These are phyloP conservation scores for Agriopis leucophaearia DNA, from an alignment of 2,888 invertebrate species.

Conservation along the genomic window DNA sequence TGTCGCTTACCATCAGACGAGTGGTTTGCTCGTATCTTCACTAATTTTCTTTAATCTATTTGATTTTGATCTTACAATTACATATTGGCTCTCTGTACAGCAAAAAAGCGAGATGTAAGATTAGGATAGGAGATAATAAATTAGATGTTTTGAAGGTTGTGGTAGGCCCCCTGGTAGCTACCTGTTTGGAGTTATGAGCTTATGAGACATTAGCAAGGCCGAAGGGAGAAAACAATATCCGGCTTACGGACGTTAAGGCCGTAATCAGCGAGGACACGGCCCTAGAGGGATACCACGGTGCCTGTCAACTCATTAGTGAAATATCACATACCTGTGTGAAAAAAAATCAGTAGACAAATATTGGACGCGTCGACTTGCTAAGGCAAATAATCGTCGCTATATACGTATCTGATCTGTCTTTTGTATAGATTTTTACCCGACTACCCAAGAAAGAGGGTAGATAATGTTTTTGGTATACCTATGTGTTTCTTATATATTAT, in stretches of 20 bases:
- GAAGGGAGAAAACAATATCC: constrained; percentile 37
- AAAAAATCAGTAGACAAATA: background rate
- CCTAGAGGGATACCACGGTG: background rate
- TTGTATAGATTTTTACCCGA: no score
- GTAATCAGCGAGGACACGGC: background rate
- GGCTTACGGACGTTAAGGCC: constrained; percentile 25
- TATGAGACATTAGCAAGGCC: constrained; percentile 31
- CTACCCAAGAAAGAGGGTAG: no score
- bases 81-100: no score
- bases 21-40: no score
- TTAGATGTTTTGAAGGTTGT: background rate
- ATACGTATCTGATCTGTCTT: no score
- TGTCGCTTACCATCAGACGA: no score
- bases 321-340: background rate
- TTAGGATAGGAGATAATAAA: background rate
- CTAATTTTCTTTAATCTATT: background rate
- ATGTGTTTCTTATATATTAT: no score
- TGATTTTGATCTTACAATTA: background rate
- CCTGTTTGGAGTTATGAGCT: constrained; percentile 21
- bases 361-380: background rate
- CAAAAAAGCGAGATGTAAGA: no score
- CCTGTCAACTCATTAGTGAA: constrained; percentile 16
- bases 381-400: background rate
- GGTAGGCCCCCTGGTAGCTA: background rate
- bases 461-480: no score